Conservation (phyloP, 2,113 vertebrate species). For the Menidia beryllina region DNA sequence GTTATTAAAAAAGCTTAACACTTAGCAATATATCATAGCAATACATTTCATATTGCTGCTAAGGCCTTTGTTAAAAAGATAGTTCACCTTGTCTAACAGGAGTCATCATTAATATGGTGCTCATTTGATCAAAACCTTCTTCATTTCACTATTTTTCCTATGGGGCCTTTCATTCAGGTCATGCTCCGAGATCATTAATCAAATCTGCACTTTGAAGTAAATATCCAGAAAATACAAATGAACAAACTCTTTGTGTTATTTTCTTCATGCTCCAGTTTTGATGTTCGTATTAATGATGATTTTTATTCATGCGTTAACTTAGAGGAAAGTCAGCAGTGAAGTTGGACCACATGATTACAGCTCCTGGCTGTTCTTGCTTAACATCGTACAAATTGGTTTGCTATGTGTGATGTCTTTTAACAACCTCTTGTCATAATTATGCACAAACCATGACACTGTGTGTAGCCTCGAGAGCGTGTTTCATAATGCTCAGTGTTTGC, state of each 20-base stretch:
- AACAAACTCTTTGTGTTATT: constrained; percentile 29
- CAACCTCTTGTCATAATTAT: neutral
- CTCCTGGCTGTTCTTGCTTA: neutral
- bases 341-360: constrained; percentile 12
- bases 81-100: neutral
- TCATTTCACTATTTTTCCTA: neutral
- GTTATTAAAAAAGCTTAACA: neutral
- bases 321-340: neutral
- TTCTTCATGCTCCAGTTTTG: constrained; percentile 40
- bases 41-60: neutral
- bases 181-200: neutral
- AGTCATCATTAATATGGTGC: neutral
- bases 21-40: too few species aligned
- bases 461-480: neutral
- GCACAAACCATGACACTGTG: neutral
- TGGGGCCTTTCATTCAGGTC: neutral
- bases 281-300: neutral
- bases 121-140: constrained; percentile 11
- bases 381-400: neutral
- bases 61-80: neutral
- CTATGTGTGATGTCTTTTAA: neutral
- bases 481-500: neutral
- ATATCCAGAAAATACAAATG: constrained; percentile 19
- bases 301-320: neutral
- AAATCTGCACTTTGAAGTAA: constrained; percentile 4